Evolutionary conservation across 2,888 invertebrate genomes (phyloP).

Genomic region (Spilarctia lutea): DNA sequence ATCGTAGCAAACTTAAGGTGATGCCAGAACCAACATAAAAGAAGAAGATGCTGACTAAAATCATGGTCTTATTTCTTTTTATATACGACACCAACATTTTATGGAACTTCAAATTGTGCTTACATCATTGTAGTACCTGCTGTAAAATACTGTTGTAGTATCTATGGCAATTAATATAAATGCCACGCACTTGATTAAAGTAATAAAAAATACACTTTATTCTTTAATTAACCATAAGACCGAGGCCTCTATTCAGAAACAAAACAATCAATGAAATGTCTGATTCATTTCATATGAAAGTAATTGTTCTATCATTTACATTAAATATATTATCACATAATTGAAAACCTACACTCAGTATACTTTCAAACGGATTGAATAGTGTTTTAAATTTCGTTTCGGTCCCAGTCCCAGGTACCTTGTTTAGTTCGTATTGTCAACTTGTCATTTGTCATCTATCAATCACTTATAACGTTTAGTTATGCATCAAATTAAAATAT

Average conservation of each 20-base stretch:
- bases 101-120: background rate
- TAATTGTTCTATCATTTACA: too few species aligned
- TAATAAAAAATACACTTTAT: background rate
- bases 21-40: slow-evolving; percentile 88
- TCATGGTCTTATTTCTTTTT: slow-evolving; percentile 69
- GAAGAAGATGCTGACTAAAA: slow-evolving; percentile 77
- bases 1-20: slow-evolving; percentile 84
- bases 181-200: background rate
- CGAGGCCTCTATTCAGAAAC: background rate
- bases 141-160: background rate
- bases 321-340: too few species aligned
- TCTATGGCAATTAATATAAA: background rate
- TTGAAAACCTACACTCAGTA: too few species aligned
- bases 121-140: background rate
- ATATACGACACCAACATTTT: slow-evolving; percentile 61
- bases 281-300: too few species aligned
- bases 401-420: too few species aligned
- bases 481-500: too few species aligned
- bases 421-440: too few species aligned
- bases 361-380: background rate
- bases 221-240: background rate
- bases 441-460: too few species aligned
- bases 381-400: too few species aligned
- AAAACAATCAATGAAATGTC: too few species aligned
- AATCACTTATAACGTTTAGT: too few species aligned